Evolutionary conservation across 2,113 vertebrate genomes (phyloP), one percentile per base, ranked within the genome.

Genomic region (Nannospalax galili): DNA sequence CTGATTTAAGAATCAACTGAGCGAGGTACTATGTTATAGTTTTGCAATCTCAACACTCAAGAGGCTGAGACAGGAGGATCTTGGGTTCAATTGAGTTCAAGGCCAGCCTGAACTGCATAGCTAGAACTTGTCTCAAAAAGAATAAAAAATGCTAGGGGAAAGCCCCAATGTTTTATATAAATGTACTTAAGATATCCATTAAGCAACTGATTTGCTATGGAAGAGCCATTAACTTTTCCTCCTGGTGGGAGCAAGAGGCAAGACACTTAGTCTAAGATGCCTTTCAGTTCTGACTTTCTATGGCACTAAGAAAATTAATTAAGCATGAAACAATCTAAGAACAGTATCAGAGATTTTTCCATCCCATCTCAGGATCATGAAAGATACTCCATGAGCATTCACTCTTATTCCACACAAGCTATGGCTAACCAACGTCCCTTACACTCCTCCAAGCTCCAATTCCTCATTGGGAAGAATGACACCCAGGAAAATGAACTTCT

Each of bases 311-410:
- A 92, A 88, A 93, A 92, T 73, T 37, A 94, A 94, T 74, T 60
- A 95, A 87, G 37, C 64, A 93, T 78, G 82, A 94, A 93, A 81
- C 81, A 73, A 48, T 95, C 67, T 69, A 95, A 95, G n/a, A 82
- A 90, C 10, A 92, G n/a, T 52, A 80, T 72, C 14, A 67, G 19
- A 7, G 77, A 56, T 86, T 78, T 92, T 75, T 65, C 70, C 16
- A 88, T 30, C 20, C 16, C 16, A 7, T 84, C 62, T 74, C 35
- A 12, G 24, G 37, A 90, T 60, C 90, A 58, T 79, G 45, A 94
- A 80, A 82, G 67, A 40, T 16, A 86, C 80, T 35, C 32, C 84
- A 91, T 87, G 3, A n/a, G 3, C 40, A 89, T 65, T 32, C 37
- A 70, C 37, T 40, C 48, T 40, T n/a, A 69, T 20, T 81, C 58